Evolutionary conservation across 2,888 invertebrate genomes (phyloP), one percentile per base, ranked within the genome.

Genomic region (Chrysopilus asiliformis): DNA sequence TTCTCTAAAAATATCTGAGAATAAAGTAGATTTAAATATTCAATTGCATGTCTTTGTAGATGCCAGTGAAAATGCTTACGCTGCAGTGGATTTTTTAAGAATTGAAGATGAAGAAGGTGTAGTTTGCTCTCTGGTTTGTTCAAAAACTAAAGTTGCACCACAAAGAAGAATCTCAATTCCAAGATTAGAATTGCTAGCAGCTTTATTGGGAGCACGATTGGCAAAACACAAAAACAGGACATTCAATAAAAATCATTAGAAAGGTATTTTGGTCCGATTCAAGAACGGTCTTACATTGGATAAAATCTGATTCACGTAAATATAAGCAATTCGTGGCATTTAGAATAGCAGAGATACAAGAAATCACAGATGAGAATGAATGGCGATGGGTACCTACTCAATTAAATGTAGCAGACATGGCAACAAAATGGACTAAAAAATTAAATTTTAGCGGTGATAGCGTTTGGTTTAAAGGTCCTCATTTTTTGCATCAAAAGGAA

Each of bases 61-160:
- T 18, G 44, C 42, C 4, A 44, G 45, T 15, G 43, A 42, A 18
- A 22, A 36, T n/a, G 49, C 47, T 4, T 47, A 43, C 28, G 43
- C 42, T 2, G 45, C 44, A 3, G 48, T 42, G 3, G 40, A 41
- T 2, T 45, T 41, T 9, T 45, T 45, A 39, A 38, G 40, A 17
- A 35, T 37, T 29, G 4, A 25, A 14, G 35, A 28, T 3, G 35
- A 28, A 1, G 17, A 38, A 9, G 7, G 22, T 0, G 24, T 44
- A 18, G 36, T 42, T 31, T 30, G 32, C 8, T 24, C 38, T 5
- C n/a, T 50, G 10, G 38, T 47, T 12, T 16, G 22, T 7, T 37
- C 38, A 4, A 46, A 43, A 17, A 32, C 43, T 16, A 34, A 37
- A 15, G 39, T 39, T 15, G 43, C 44, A 5, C 44, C 44, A 10